Evolutionary conservation across 2,888 invertebrate species (phyloP).

Genomic region (Dicyrtomina minuta): DNA sequence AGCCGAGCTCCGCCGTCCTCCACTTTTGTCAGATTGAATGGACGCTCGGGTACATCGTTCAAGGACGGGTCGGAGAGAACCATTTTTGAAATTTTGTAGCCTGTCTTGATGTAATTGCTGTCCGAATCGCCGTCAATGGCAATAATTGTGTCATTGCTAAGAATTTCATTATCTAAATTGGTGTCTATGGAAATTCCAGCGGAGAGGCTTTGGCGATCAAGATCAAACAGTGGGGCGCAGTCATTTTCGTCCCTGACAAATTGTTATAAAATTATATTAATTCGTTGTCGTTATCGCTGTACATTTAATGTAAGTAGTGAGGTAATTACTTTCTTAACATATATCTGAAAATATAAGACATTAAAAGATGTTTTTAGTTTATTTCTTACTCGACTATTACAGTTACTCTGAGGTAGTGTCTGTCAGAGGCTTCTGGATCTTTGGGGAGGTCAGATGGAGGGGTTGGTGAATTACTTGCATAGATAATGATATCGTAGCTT

Average conservation of each 20-base stretch:
- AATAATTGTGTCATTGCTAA: not conserved
- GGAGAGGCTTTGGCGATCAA: constrained; percentile 58
- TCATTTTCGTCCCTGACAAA: constrained; percentile 64
- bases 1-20: not conserved
- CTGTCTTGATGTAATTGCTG: constrained; percentile 13
- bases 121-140: constrained; percentile 29
- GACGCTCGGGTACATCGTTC: not conserved
- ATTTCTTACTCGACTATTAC: constrained; percentile 59
- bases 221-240: constrained; percentile 64
- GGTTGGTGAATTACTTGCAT: constrained; percentile 26
- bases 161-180: not conserved
- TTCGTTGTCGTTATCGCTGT: too few species aligned
- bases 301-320: too few species aligned
- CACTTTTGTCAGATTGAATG: not conserved
- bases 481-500: constrained; percentile 32
- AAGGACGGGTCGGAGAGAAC: not conserved
- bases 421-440: not conserved
- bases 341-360: too few species aligned
- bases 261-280: too few species aligned
- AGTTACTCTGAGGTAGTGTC: constrained; percentile 24
- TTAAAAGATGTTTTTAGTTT: too few species aligned
- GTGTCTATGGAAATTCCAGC: constrained; percentile 31
- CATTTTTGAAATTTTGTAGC: constrained; percentile 18
- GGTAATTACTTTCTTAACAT: too few species aligned
- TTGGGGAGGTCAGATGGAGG: not conserved